These are phyloP conservation scores for Triops cancriformis DNA, from an alignment of 1,140 invertebrate species.

Conservation along the genomic window DNA sequence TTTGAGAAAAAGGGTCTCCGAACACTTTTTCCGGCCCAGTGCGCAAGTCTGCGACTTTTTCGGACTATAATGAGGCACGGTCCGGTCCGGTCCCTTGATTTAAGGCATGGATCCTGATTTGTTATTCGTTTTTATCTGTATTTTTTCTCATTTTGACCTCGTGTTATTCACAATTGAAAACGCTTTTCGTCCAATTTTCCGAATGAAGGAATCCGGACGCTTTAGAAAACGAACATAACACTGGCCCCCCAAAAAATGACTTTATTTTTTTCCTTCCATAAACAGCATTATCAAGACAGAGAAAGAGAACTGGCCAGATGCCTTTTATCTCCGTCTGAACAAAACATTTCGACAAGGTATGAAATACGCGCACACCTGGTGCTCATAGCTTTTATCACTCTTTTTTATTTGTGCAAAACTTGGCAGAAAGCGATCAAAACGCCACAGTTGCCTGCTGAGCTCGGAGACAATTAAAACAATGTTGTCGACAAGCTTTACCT, in stretches of 20 bases:
- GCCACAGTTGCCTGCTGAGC: neutral
- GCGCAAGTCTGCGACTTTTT: neutral
- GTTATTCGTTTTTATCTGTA: neutral
- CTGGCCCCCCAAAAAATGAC: neutral
- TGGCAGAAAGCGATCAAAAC: neutral
- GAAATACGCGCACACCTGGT: neutral
- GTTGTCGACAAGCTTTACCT: neutral
- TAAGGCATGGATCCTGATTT: conserved; percentile 2
- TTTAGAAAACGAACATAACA: neutral
- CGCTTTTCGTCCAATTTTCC: neutral
- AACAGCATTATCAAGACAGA: neutral
- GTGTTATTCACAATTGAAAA: neutral
- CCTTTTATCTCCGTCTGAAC: neutral
- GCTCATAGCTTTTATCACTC: neutral
- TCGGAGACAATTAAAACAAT: neutral
- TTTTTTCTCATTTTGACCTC: neutral
- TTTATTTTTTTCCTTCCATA: neutral
- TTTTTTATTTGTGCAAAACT: no score
- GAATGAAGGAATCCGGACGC: neutral
- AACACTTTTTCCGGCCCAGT: neutral
- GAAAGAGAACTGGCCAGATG: neutral
- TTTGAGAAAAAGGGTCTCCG: neutral
- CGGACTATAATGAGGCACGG: neutral
- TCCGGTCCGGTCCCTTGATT: neutral
- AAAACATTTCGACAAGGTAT: neutral